Conservation (phyloP, 2,888 invertebrate genomes). For the Andrena chrysosceles region DNA sequence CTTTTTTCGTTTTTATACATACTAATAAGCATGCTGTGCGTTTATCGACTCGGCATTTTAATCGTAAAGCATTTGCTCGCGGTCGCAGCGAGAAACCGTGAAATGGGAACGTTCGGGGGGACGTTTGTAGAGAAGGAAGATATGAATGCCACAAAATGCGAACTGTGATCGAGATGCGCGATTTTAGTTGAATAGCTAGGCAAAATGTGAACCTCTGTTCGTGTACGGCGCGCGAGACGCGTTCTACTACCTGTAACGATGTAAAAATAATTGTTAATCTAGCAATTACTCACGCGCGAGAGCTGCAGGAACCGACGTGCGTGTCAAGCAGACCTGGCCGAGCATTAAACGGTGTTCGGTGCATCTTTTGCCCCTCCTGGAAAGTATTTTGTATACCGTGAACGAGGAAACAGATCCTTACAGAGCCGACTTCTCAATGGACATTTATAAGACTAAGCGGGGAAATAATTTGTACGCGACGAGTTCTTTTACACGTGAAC, state of each 20-base stretch:
- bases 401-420: conserved; percentile 8
- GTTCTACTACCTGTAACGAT: conserved; percentile 8
- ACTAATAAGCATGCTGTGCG: background rate
- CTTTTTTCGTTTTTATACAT: conserved; percentile 15
- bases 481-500: conserved; percentile 1
- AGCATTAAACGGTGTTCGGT: background rate
- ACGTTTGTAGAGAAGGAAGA: conserved; percentile 17
- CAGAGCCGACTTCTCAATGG: conserved; percentile 1
- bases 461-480: conserved; percentile 10
- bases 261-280: background rate
- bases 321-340: conserved; percentile 12
- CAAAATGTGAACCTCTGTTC: conserved; percentile 52
- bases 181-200: conserved; percentile 65
- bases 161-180: conserved; percentile 76
- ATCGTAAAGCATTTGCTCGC: conserved; percentile 26
- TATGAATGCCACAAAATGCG: conserved; percentile 63
- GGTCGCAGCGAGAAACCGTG: conserved; percentile 3
- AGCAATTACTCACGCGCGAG: background rate
- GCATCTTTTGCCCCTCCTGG: background rate
- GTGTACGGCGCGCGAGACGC: conserved; percentile 32
- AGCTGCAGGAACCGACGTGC: conserved; percentile 9
- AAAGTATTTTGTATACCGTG: conserved; percentile 47
- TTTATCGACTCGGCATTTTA: conserved; percentile 27
- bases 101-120: background rate
- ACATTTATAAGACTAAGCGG: conserved; percentile 34